Evolutionary conservation across 2,797 vertebrate genomes (phyloP), one percentile per base, ranked within the genome.

Genomic region (Nannoperca australis): DNA sequence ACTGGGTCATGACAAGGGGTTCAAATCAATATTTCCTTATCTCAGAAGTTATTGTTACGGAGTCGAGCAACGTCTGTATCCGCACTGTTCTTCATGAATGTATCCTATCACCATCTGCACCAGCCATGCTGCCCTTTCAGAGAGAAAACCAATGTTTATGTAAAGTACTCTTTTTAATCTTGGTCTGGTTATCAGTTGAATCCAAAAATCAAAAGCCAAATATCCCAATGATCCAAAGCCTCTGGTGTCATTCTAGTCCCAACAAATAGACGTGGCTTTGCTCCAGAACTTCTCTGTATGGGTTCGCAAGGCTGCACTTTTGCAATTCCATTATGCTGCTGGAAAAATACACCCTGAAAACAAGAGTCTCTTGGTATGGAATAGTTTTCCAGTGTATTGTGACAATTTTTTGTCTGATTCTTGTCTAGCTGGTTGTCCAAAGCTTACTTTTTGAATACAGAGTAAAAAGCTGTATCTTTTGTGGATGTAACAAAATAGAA

Each of bases 351-450:
- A 94, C 92, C 92, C 91, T 86, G 84, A 95, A 93, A 94, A 94
- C 91, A 94, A 91, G 88, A 93, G 55, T 94, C 91, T 93, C 91
- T 94, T 89, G 93, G 86, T 94, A 94, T 95, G 93, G 93, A 94
- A 94, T 94, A 91, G 90, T 94, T 95, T 94, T 94, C 93, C 93
- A 94, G 91, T 95, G 94, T 95, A 91, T 94, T 91, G 93, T 94
- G 93, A 95, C 93, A 90, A 92, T 91, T 92, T 91, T 85, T 90
- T 94, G 93, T 95, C 92, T 93, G 82, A 94, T 95, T 95, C 91
- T 94, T 89, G 94, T 95, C 93, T 95, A 93, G 95, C 95, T 95
- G 94, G 92, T 95, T 95, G 95, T 96, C 94, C 95, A 95, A 96
- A 95, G 95, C 95, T 94, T 95, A 93, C 91, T 94, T 94, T 91